Evolutionary conservation across 2,888 invertebrate genomes (phyloP), one percentile per base, ranked within the genome.

Genomic region (Erpobdella octoculata): DNA sequence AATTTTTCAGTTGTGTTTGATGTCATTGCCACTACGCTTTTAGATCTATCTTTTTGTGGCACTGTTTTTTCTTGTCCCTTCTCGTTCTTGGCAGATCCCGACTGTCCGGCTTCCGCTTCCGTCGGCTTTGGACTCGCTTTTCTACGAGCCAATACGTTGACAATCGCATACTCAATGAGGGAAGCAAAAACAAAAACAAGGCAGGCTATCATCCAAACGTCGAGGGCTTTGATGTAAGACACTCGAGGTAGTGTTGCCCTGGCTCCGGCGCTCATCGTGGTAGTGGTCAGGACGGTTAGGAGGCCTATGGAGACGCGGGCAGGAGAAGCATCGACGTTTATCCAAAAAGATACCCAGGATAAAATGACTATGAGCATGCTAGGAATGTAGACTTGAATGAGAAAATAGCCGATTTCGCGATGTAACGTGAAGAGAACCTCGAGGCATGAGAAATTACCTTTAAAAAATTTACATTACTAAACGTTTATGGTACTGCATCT

Each of bases 191-290:
- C 69, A 48, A 69, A 69, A 5, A 69, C 31, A 12, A 69, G 58
- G 35, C 69, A 69, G 53, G 35, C 58, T 18, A 69, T 69, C 69
- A 69, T 69, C 69, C 69, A 69, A 33, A 69, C 69, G 69, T 69
- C 69, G 25, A 69, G 36, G 46, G 69, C 69, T 58, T 69, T 69
- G 21, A 69, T 69, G 69, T 69, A 69, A 12, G 69, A 69, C 5
- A 69, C 69, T 21, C 53, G 33, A 12, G 69, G 69, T 18, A 69
- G 58, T 31, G 69, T 58, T 33, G 69, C 69, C 48, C 69, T 48
- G 35, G 69, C 69, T 58, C 69, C 69, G 35, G 69, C 69, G 21
- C 69, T 69, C 69, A 69, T 69, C 33, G 69, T 69, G 9, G 69
- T 69, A 12, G 69, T 69, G 5, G 69, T 69, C n/a, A 69, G 58